Base-by-base conservation (phyloP, 2,888 invertebrate species). In the Cosmorhoe ocellata region DNA sequence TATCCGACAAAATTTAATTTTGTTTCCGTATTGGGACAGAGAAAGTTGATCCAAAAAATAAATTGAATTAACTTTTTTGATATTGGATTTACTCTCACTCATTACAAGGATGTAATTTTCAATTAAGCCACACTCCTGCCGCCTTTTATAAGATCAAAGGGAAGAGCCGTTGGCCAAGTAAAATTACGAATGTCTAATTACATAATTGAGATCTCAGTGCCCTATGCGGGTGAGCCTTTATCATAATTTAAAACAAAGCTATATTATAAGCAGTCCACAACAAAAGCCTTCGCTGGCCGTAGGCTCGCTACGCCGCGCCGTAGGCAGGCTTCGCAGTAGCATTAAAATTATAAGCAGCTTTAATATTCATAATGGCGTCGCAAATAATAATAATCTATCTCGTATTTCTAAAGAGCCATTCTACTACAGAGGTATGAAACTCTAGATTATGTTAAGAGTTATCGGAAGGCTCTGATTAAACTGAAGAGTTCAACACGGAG, bases 261-360 rank as follows among this genome's bases (percentile, higher is more conserved):
- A 22, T 36, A 10, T 11, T 30, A 22, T 10, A 24, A n/a, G 36
- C 34, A 1, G 18, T 24, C 11, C 11, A 36, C 36, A 36, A 36
- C 39, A 41, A 44, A 36, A 13, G 45, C 26, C 44, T 37, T 30
- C 26, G 32, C 22, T 24, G 14, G 30, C 32, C 41, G 41, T 41
- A 41, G 41, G 24, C 32, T 7, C 22, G 9, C 40, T 32, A 32
- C 32, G 32, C 45, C 44, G 43, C 32, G 32, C 45, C 44, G 43
- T 44, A 43, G 34, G 11, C 33, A 7, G 4, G 11, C 34, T 43
- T 34, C 34, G 41, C 24, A 11, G 40, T 43, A 44, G 44, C 37
- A 24, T 44, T 31, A 24, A 31, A 37, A 37, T 22, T 30, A 30
- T 37, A 24, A 37, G 8, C 26, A 27, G 10, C 18, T 27, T 34